Percentiles rank a stretch among this genome's conserved stretches.
Conservation (phyloP, 2,888 invertebrate species). For the Polietes domitor region DNA sequence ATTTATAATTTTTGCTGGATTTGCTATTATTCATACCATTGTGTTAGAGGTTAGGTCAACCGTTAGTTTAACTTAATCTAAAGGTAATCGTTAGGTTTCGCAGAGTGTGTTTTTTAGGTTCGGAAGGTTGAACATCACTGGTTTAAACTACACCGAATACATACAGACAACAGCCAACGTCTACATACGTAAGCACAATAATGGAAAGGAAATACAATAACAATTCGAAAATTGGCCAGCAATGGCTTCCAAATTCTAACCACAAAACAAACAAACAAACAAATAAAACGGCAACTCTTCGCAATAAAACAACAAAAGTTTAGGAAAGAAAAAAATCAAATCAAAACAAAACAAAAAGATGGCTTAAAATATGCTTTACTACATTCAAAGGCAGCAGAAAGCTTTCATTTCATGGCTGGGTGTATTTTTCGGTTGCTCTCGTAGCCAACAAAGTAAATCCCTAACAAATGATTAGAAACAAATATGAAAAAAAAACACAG, state of each 20-base stretch:
- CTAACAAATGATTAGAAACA: background rate
- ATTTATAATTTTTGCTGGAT: no score
- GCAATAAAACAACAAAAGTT: conserved; percentile 55
- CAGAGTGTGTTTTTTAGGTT: background rate
- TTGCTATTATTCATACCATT: no score
- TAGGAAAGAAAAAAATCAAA: background rate
- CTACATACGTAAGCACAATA: conserved; percentile 69
- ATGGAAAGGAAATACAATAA: conserved; percentile 21
- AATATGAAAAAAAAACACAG: background rate
- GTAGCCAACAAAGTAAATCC: conserved; percentile 56
- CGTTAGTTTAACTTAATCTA: no score
- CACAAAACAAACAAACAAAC: conserved; percentile 25
- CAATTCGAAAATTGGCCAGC: background rate
- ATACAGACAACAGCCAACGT: background rate
- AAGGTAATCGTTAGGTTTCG: no score
- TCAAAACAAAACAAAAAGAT: conserved; percentile 76
- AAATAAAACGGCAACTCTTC: conserved; percentile 69
- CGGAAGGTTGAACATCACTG: conserved; percentile 57
- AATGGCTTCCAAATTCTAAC: conserved; percentile 53
- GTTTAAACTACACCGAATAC: background rate
- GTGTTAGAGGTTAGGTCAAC: no score
- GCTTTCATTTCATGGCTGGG: conserved; percentile 75
- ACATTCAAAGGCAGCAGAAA: conserved; percentile 78
- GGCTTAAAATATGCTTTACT: conserved; percentile 81
- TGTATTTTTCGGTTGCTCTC: conserved; percentile 4